Evolutionary conservation across 2,113 vertebrate species (phyloP).

Genomic region (Prietella phreatophila): DNA sequence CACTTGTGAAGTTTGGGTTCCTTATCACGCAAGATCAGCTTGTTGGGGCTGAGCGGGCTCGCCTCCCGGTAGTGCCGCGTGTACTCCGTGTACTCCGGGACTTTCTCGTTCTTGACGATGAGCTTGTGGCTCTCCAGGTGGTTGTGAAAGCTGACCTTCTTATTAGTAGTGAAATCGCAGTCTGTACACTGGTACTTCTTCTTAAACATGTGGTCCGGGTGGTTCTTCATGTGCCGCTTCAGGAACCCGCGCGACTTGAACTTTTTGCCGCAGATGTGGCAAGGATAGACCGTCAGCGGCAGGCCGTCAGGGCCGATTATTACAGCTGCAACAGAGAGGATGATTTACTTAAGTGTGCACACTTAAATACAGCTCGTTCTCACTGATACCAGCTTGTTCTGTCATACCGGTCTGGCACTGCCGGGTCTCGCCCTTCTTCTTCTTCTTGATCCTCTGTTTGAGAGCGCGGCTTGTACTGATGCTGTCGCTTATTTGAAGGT

Average conservation of each 20-base stretch:
- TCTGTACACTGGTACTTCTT: slow-evolving; percentile 99
- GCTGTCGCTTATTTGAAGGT: slow-evolving; percentile 92
- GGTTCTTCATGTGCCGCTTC: slow-evolving; percentile 99
- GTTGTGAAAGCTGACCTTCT: slow-evolving; percentile 98
- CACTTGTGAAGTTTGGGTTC: slow-evolving; percentile 95
- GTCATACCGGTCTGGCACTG: slow-evolving; percentile 95
- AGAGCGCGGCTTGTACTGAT: slow-evolving; percentile 84
- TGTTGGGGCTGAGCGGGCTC: slow-evolving; percentile 93
- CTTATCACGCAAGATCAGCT: slow-evolving; percentile 93
- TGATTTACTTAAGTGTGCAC: background rate
- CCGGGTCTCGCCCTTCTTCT: slow-evolving; percentile 89
- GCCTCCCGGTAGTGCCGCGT: slow-evolving; percentile 92
- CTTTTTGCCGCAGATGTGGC: slow-evolving; percentile 98
- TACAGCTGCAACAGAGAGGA: slow-evolving; percentile 79
- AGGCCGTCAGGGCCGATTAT: slow-evolving; percentile 98
- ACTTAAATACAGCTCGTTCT: slow-evolving; percentile 12
- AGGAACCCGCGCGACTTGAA: slow-evolving; percentile 98
- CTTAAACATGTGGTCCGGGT: slow-evolving; percentile 95
- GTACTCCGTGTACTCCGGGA: slow-evolving; percentile 88
- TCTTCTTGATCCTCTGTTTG: slow-evolving; percentile 92
- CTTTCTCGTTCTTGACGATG: slow-evolving; percentile 84
- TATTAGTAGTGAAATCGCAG: slow-evolving; percentile 99
- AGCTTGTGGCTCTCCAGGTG: slow-evolving; percentile 98
- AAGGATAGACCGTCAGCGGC: slow-evolving; percentile 97
- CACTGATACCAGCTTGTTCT: slow-evolving; percentile 1